Evolutionary conservation across 2,113 vertebrate species (phyloP).

Genomic region (Brachypodius melanocephalos): DNA sequence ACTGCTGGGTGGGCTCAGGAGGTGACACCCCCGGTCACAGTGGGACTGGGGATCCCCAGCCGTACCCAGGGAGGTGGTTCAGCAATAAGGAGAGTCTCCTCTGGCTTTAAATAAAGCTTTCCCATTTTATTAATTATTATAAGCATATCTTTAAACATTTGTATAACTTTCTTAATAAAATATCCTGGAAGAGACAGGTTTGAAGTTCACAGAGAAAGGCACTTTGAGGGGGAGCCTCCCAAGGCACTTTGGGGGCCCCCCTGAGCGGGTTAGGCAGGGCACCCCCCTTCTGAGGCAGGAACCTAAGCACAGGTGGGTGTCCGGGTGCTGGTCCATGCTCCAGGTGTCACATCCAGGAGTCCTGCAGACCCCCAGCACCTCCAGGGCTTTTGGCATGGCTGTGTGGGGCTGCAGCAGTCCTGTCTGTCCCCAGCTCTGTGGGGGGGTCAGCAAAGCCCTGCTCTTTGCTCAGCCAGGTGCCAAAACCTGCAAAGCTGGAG

Average conservation of each 20-base stretch:
- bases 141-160: slow-evolving; percentile 74
- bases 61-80: fast-evolving
- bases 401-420: not conserved
- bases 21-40: not conserved
- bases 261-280: not conserved
- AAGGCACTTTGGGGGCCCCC: slow-evolving; percentile 52
- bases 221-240: not conserved
- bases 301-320: not conserved
- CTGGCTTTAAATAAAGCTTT: slow-evolving; percentile 78
- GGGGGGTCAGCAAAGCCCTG: not conserved
- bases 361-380: not conserved
- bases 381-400: not conserved
- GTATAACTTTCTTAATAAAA: slow-evolving; percentile 74
- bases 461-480: not conserved
- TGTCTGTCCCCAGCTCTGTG: not conserved
- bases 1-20: not conserved
- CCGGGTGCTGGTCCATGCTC: not conserved
- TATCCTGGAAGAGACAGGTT: slow-evolving; percentile 54
- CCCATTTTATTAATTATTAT: slow-evolving; percentile 77
- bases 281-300: not conserved
- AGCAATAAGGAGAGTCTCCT: not conserved
- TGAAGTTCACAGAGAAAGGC: slow-evolving; percentile 70
- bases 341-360: not conserved
- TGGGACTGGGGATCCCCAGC: not conserved
- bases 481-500: not conserved